Evolutionary conservation across 2,113 vertebrate genomes (phyloP).

Genomic region (Climacteris rufus): DNA sequence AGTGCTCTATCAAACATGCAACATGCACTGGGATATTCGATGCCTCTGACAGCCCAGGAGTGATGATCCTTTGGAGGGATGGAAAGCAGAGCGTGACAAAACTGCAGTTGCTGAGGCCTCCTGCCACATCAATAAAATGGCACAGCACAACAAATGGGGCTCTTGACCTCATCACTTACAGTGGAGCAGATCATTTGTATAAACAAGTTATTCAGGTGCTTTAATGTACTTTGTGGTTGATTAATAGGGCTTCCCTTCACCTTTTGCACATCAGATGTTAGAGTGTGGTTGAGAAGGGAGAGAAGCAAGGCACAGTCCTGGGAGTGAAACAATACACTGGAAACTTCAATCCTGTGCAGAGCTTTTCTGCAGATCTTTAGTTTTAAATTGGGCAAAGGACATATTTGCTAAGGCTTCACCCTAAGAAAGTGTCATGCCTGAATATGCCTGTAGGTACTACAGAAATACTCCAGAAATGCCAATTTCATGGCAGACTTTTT

Average conservation of each 20-base stretch:
- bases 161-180: slow-evolving; percentile 8
- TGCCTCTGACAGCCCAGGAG: background rate
- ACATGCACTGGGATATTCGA: background rate
- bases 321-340: background rate
- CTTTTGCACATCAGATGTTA: background rate
- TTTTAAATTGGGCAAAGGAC: background rate
- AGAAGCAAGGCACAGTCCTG: background rate
- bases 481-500: background rate
- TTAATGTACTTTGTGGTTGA: background rate
- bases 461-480: background rate
- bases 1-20: background rate
- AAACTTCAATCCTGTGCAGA: background rate
- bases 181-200: slow-evolving; percentile 10
- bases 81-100: background rate
- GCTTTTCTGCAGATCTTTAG: background rate
- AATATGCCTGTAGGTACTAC: background rate
- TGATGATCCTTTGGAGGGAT: background rate
- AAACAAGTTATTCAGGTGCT: slow-evolving; percentile 30
- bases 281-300: background rate
- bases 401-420: background rate
- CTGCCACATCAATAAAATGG: background rate
- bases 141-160: background rate
- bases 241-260: background rate
- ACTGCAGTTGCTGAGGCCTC: background rate
- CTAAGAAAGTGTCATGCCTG: background rate